phyloP scores from a whole-genome alignment of 2,113 vertebrate genomes.

The Alouatta palliata region DNA sequence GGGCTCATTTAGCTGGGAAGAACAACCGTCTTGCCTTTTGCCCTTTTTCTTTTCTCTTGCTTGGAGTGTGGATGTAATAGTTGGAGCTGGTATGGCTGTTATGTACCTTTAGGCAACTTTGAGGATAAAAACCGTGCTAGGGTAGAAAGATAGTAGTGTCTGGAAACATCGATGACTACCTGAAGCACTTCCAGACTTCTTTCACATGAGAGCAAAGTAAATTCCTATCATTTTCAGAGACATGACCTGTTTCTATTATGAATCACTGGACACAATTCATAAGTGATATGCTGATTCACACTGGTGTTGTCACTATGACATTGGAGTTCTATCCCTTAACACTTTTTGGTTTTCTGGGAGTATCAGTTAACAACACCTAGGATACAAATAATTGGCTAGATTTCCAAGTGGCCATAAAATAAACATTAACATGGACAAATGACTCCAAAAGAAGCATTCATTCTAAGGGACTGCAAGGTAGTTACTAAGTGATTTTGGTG shows the following conservation, averaged over 20 bases:
- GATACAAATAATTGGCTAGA: neutral
- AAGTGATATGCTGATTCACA: too few species aligned
- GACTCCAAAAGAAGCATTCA: neutral
- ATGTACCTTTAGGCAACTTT: neutral
- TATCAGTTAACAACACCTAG: neutral
- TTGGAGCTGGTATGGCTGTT: neutral
- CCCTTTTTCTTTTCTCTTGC: neutral
- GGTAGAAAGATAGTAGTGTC: neutral
- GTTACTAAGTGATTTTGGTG: neutral
- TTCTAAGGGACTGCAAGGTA: neutral
- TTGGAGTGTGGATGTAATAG: neutral
- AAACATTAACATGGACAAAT: neutral
- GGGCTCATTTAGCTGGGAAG: neutral
- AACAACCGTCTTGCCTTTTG: neutral
- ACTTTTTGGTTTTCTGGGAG: neutral
- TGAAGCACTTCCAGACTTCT: neutral
- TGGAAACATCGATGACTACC: neutral
- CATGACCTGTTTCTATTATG: neutral
- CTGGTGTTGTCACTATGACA: too few species aligned
- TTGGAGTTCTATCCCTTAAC: neutral
- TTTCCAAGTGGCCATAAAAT: neutral
- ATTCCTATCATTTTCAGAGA: neutral
- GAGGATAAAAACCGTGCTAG: neutral
- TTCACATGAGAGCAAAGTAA: neutral
- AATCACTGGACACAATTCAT: neutral